Evolutionary conservation across 2,113 vertebrate species (phyloP), one percentile per base, ranked within the genome.

Genomic region (Xiphophorus hellerii): DNA sequence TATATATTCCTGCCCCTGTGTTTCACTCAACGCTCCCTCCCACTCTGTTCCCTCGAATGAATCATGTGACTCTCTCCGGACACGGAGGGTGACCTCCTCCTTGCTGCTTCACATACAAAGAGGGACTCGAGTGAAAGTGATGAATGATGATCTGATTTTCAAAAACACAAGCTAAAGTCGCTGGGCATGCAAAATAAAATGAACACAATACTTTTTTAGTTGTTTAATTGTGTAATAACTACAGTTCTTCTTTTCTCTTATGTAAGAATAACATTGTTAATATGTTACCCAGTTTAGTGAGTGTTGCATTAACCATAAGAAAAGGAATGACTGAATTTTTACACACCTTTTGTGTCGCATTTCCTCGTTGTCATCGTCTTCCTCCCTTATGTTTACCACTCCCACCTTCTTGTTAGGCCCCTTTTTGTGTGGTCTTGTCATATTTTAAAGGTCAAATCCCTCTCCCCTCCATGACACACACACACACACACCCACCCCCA

Each of bases 1-100:
- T 30, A 48, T 78, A 65, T 77, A 76, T 65, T 62, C 13, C 13
- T 5, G 35, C 73, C 74, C 73, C 74, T 62, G 31, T 54, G 42
- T 60, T 17, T 63, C 71, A 7, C 79, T 17, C 30, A 73, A 31
- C 10, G 25, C 29, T 67, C 48, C 60, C 79, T 12, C 84, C 10
- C 28, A 76, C 29, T 22, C 64, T 74, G 37, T 69, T 71, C 67
- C 79, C 77, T 81, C 73, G 62, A 67, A 77, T 15, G 42, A 72
- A 79, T 91, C 88, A 90, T 80, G 85, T 90, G 91, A 90, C 85
- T 82, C 69, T 80, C 69, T 80, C 71, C 76, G 84, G 84, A 87
- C 78, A 85, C 86, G 82, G 83, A 77, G 87, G 77, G 84, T 83
- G 81, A 88, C 84, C 85, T 83, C 82, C 81, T 78, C 84, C 87